phyloP scores from a whole-genome alignment of 2,797 vertebrate genomes.

The Urophycis tenuis region DNA sequence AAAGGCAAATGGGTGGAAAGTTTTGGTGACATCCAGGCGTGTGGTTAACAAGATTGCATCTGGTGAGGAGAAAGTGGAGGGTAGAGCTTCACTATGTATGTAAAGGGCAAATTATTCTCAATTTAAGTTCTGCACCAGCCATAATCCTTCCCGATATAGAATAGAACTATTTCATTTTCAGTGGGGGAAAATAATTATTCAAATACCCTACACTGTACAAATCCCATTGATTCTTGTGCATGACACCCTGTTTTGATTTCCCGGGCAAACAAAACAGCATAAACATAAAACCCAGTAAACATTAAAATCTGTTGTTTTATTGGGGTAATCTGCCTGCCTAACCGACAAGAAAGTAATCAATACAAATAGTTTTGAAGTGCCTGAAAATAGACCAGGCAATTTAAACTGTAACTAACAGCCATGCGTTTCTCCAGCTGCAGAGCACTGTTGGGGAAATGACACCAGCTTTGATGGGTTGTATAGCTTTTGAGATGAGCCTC shows the following conservation, averaged over 20 bases:
- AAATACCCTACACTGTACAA: slow-evolving; percentile 67
- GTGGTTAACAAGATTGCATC: slow-evolving; percentile 68
- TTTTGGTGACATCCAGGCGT: slow-evolving; percentile 63
- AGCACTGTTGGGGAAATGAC: slow-evolving; percentile 75
- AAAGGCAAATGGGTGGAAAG: slow-evolving; percentile 66
- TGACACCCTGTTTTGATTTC: slow-evolving; percentile 66
- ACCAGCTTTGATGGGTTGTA: slow-evolving; percentile 77
- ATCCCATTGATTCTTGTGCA: slow-evolving; percentile 70
- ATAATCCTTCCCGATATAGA: slow-evolving; percentile 72
- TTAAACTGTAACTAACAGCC: slow-evolving; percentile 73
- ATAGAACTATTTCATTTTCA: slow-evolving; percentile 66
- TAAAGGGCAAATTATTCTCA: slow-evolving; percentile 63
- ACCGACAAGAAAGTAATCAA: slow-evolving; percentile 73
- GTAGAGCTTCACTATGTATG: slow-evolving; percentile 52
- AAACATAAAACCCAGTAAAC: slow-evolving; percentile 57
- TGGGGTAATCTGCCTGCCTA: slow-evolving; percentile 68
- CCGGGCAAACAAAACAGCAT: slow-evolving; percentile 57
- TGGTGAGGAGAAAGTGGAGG: slow-evolving; percentile 59
- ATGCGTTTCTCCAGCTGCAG: slow-evolving; percentile 66
- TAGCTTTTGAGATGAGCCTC: slow-evolving; percentile 80
- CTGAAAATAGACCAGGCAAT: slow-evolving; percentile 70
- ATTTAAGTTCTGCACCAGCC: slow-evolving; percentile 58
- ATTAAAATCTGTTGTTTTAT: slow-evolving; percentile 70
- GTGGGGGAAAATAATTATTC: slow-evolving; percentile 66
- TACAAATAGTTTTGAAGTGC: slow-evolving; percentile 72